A percentile compares a stretch with the other conserved stretches of the same genome.
Conservation (phyloP, 1,140 invertebrate genomes). For the Orchesella cincta region DNA sequence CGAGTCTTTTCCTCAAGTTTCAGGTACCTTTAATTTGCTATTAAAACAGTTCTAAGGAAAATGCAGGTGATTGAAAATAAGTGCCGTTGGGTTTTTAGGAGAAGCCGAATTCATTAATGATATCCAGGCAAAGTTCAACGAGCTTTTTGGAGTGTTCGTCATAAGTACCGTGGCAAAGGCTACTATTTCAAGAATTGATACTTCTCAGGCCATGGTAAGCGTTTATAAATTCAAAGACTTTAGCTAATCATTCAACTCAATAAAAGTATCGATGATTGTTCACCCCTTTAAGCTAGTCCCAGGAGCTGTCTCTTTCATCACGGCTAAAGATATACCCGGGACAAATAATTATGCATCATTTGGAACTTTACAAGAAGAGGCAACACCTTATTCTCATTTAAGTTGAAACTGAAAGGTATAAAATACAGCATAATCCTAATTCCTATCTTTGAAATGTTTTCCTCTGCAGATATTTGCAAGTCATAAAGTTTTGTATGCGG, state of each 20-base stretch:
- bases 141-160: constrained; percentile 70
- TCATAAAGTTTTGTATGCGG: constrained; percentile 49
- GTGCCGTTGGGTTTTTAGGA: constrained; percentile 51
- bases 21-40: constrained; percentile 54
- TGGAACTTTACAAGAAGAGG: too few species aligned
- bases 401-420: too few species aligned
- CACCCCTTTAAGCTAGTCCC: too few species aligned
- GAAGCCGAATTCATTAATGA: constrained; percentile 61
- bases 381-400: too few species aligned
- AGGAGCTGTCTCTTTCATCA: constrained; percentile 71
- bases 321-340: constrained; percentile 75
- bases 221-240: neutral
- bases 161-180: constrained; percentile 61
- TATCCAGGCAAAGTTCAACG: constrained; percentile 60
- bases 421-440: too few species aligned
- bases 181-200: constrained; percentile 62
- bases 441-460: too few species aligned
- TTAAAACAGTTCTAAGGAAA: too few species aligned
- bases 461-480: constrained; percentile 38
- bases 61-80: too few species aligned
- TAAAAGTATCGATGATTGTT: too few species aligned
- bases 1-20: constrained; percentile 54
- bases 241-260: too few species aligned
- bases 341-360: constrained; percentile 58
- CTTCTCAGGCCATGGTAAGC: constrained; percentile 61